Evolutionary conservation across 2,888 invertebrate species (phyloP).

Genomic region (Prosopocoilus inquinatus): DNA sequence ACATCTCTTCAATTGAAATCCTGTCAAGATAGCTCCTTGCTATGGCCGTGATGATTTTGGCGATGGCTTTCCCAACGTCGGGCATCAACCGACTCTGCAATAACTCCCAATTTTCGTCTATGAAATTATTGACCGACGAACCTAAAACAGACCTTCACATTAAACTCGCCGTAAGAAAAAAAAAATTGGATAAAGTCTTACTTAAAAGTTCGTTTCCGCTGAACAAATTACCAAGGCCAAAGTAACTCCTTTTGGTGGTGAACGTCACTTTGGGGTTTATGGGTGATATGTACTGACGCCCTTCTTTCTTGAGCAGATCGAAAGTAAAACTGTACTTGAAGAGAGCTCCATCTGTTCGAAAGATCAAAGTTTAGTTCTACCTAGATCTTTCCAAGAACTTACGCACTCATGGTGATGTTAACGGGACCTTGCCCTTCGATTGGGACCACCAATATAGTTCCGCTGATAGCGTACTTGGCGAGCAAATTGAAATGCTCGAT

Average conservation of each 20-base stretch:
- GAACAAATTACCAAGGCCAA: conserved; percentile 5
- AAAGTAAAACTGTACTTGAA: conserved; percentile 11
- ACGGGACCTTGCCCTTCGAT: conserved; percentile 2
- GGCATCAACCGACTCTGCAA: conserved; percentile 3
- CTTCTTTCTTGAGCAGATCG: neutral
- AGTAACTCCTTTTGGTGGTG: conserved; percentile 5
- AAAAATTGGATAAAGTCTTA: neutral
- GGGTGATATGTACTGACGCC: neutral
- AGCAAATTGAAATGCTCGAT: conserved; percentile 6
- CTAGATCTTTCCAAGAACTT: too few species aligned
- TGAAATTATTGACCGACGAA: conserved; percentile 7
- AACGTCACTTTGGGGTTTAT: conserved; percentile 3
- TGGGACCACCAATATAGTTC: conserved; percentile 1
- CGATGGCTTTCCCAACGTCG: neutral
- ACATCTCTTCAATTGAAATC: conserved; percentile 9
- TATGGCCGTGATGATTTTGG: conserved; percentile 3
- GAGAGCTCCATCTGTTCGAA: neutral
- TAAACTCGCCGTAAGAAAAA: neutral
- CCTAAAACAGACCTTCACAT: neutral
- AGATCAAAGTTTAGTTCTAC: neutral
- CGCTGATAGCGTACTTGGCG: conserved; percentile 2
- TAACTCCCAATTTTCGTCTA: conserved; percentile 10
- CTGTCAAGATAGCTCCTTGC: conserved; percentile 4
- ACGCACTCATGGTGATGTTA: conserved; percentile 13
- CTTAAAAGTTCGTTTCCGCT: conserved; percentile 3